These are phyloP conservation scores for Limnephilus marmoratus DNA, from an alignment of 2,888 invertebrate genomes.

Conservation along the genomic window DNA sequence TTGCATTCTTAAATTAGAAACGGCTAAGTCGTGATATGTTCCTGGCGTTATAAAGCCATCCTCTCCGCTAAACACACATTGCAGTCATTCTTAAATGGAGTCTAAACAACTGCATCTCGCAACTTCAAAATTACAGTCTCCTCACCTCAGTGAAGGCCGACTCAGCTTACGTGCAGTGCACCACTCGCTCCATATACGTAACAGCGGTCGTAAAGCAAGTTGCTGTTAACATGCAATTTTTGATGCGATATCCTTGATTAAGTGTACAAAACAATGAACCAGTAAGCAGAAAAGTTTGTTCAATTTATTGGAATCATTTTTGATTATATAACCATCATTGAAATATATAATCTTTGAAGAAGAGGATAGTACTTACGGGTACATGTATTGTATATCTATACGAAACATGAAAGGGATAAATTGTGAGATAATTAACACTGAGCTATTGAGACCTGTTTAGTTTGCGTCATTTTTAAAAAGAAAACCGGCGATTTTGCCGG, in stretches of 20 bases:
- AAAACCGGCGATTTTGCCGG: too few species aligned
- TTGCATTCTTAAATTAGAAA: conserved; percentile 32
- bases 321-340: too few species aligned
- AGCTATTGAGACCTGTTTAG: too few species aligned
- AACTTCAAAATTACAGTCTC: conserved; percentile 47
- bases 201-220: not conserved
- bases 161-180: conserved; percentile 32
- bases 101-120: conserved; percentile 34
- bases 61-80: conserved; percentile 50
- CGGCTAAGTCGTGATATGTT: conserved; percentile 47
- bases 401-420: too few species aligned
- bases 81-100: conserved; percentile 22
- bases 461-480: too few species aligned
- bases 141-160: conserved; percentile 42
- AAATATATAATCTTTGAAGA: too few species aligned
- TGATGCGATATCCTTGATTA: not conserved
- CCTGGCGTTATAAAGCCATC: conserved; percentile 57
- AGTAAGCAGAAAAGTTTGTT: too few species aligned
- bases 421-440: too few species aligned
- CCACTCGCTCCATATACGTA: conserved; percentile 49
- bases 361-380: too few species aligned
- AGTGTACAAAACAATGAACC: not conserved
- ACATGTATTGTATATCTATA: too few species aligned
- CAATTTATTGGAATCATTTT: too few species aligned
- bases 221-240: not conserved